Evolutionary conservation across 2,797 vertebrate species (phyloP).

Genomic region (Poeciliopsis infans): DNA sequence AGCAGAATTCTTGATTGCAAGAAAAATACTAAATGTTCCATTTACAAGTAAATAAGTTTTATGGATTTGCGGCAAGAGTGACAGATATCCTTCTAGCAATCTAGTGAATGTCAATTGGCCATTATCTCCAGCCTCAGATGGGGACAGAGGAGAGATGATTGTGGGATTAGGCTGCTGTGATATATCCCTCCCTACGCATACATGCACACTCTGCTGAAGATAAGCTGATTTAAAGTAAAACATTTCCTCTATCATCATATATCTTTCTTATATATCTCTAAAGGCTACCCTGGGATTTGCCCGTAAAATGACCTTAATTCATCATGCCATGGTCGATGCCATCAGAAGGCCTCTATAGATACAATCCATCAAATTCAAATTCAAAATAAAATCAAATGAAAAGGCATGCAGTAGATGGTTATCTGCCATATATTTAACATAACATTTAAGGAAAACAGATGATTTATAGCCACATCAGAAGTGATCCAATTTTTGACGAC

Average conservation of each 20-base stretch:
- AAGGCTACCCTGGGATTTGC: conserved; percentile 31
- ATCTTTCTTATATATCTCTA: conserved; percentile 38
- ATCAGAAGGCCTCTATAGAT: conserved; percentile 11
- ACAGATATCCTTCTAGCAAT: conserved; percentile 33
- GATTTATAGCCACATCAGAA: conserved; percentile 60
- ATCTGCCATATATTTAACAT: conserved; percentile 21
- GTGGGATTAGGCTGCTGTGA: conserved; percentile 50
- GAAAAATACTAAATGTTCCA: not conserved
- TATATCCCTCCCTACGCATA: conserved; percentile 3
- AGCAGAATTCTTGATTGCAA: not conserved
- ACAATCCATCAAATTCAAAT: conserved; percentile 22
- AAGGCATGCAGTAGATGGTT: conserved; percentile 2
- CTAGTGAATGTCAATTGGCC: conserved; percentile 45
- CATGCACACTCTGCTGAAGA: conserved; percentile 11
- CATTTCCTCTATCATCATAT: conserved; percentile 20
- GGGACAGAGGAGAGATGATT: conserved; percentile 59
- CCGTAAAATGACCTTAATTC: conserved; percentile 48
- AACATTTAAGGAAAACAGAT: conserved; percentile 43
- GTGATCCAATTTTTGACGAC: conserved; percentile 60
- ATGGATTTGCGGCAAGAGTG: conserved; percentile 21
- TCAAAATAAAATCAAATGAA: conserved; percentile 6
- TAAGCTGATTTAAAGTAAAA: conserved; percentile 43
- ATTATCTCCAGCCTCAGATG: conserved; percentile 40
- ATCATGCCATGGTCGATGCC: not conserved
- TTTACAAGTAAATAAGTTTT: not conserved